Conservation (phyloP, 2,113 vertebrate species). For the Gopherus flavomarginatus region DNA sequence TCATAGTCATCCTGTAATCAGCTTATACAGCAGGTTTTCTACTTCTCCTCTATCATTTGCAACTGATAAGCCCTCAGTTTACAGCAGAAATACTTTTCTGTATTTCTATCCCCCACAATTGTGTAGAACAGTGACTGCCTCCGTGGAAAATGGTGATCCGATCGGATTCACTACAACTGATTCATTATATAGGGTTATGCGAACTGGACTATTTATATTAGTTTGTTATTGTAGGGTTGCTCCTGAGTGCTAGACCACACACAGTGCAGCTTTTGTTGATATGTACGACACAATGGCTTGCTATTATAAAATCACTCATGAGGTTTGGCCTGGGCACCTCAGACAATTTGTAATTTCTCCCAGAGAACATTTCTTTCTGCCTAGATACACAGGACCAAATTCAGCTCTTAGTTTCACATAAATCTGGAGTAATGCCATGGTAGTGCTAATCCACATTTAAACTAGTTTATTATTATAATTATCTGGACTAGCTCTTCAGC, state of each 20-base stretch:
- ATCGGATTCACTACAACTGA: rapidly evolving
- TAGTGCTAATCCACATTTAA: neutral
- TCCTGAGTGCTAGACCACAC: conserved; percentile 41
- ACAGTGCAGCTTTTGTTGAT: conserved; percentile 44
- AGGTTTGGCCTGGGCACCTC: rapidly evolving
- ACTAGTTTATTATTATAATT: neutral
- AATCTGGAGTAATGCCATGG: neutral
- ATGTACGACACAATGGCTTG: neutral
- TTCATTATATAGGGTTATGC: neutral
- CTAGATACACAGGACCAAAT: neutral
- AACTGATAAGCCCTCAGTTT: neutral
- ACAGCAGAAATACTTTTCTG: neutral
- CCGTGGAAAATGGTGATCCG: conserved; percentile 40
- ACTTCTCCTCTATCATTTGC: neutral
- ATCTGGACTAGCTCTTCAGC: neutral
- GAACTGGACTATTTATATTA: neutral
- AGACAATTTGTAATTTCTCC: neutral
- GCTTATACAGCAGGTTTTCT: neutral
- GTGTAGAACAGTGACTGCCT: neutral
- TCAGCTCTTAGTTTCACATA: neutral
- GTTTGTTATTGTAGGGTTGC: conserved; percentile 16
- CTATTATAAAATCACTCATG: conserved; percentile 36
- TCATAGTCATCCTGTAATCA: neutral
- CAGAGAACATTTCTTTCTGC: conserved; percentile 65
- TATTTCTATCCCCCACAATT: neutral